Conservation (phyloP, 2,113 vertebrate genomes). For the Delphinapterus leucas region DNA sequence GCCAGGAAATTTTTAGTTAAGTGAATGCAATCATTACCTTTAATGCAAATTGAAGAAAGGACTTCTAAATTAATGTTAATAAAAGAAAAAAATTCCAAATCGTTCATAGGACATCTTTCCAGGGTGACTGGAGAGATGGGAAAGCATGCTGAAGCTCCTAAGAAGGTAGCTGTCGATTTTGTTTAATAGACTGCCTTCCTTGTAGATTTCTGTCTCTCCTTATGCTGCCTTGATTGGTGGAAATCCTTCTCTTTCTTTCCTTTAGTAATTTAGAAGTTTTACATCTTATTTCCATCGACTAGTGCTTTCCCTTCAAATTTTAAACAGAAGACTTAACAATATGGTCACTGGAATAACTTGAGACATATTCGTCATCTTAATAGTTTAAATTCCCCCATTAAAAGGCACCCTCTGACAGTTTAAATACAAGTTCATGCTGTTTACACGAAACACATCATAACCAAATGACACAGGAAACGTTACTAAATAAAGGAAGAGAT, state of each 20-base stretch:
- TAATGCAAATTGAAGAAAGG: background rate
- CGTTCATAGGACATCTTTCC: background rate
- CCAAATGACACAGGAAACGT: background rate
- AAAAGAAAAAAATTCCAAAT: background rate
- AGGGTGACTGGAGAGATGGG: background rate
- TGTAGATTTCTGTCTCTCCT: background rate
- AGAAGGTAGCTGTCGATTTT: background rate
- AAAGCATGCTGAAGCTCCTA: rapidly evolving
- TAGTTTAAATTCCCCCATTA: background rate
- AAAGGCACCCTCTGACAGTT: background rate
- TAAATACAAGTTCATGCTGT: background rate
- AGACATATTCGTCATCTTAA: background rate
- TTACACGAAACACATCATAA: background rate
- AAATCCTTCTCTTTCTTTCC: background rate
- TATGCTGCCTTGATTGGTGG: background rate
- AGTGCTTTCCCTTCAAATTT: background rate
- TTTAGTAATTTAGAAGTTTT: background rate
- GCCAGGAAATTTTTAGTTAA: background rate
- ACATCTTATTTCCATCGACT: background rate
- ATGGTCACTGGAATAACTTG: background rate
- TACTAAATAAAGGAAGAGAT: background rate
- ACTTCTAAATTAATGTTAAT: background rate
- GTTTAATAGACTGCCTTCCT: no score
- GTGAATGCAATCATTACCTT: background rate
- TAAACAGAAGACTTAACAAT: background rate